Evolutionary conservation across 1,140 invertebrate species (phyloP).

Genomic region (Zaprionus africanus): DNA sequence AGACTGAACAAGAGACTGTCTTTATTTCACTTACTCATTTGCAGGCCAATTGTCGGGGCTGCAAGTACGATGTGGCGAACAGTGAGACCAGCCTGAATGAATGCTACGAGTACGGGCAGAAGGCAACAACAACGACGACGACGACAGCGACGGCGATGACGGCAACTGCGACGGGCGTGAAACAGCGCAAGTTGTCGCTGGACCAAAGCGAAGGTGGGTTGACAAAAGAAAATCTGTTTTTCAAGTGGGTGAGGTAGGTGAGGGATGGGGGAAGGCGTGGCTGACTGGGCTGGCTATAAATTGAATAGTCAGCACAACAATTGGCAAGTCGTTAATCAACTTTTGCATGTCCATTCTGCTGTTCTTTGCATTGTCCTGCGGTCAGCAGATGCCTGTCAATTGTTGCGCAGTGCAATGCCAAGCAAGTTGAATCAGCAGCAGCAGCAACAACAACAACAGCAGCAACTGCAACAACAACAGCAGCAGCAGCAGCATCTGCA

Average conservation of each 20-base stretch:
- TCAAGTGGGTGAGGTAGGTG: too few species aligned
- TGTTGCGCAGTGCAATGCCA: conserved; percentile 68
- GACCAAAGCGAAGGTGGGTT: conserved; percentile 69
- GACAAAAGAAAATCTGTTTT: conserved; percentile 20
- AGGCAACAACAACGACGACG: conserved; percentile 7
- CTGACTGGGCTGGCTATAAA: conserved; percentile 33
- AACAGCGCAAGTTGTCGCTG: conserved; percentile 53
- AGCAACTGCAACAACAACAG: conserved; percentile 47
- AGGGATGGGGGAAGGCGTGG: not conserved
- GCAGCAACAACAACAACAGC: conserved; percentile 57
- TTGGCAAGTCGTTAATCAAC: conserved; percentile 74
- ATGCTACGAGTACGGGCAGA: conserved; percentile 69
- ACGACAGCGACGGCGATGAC: conserved; percentile 2
- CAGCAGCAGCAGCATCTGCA: conserved; percentile 51
- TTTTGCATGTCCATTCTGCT: conserved; percentile 50
- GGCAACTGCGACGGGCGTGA: conserved; percentile 24
- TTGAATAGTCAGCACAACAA: conserved; percentile 67
- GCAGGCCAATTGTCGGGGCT: conserved; percentile 72
- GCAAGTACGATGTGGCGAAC: conserved; percentile 77
- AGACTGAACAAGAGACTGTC: not conserved
- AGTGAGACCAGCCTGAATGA: conserved; percentile 70
- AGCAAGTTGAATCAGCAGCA: conserved; percentile 74
- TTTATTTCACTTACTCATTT: conserved; percentile 12
- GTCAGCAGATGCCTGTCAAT: conserved; percentile 81
- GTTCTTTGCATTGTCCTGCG: conserved; percentile 54